Conservation (phyloP, 1,140 invertebrate species). For the Solen grandis region DNA sequence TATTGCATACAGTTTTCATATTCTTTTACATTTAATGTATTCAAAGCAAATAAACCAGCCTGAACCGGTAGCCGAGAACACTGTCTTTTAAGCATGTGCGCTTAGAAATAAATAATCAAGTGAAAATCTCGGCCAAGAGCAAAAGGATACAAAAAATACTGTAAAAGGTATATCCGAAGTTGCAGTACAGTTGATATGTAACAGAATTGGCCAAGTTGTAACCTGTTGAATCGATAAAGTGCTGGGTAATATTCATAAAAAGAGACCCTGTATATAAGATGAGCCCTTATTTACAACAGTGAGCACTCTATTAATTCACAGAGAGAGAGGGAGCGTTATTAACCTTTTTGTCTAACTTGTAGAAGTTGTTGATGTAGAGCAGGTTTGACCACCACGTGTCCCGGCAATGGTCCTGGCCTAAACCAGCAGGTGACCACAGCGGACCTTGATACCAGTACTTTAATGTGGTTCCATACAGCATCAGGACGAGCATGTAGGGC, state of each 20-base stretch:
- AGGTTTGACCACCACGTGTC: constrained; percentile 91
- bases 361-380: constrained; percentile 91
- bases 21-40: no score
- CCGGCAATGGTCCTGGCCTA: constrained; percentile 80
- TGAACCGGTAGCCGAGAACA: background rate
- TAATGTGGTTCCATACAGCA: constrained; percentile 87
- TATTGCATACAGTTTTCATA: constrained; percentile 89
- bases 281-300: background rate
- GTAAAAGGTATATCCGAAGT: no score
- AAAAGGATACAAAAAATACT: background rate
- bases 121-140: no score
- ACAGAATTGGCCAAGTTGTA: no score
- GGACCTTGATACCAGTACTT: constrained; percentile 85
- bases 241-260: background rate
- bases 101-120: no score
- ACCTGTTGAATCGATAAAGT: background rate
- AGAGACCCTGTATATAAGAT: background rate
- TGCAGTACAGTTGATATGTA: no score
- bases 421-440: constrained; percentile 51
- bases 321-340: no score
- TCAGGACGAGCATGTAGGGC: constrained; percentile 91
- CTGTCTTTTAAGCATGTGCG: background rate
- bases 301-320: background rate
- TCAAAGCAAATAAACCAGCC: no score
- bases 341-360: constrained; percentile 73